Evolutionary conservation across 2,113 vertebrate species (phyloP).

Genomic region (Apaloderma vittatum): DNA sequence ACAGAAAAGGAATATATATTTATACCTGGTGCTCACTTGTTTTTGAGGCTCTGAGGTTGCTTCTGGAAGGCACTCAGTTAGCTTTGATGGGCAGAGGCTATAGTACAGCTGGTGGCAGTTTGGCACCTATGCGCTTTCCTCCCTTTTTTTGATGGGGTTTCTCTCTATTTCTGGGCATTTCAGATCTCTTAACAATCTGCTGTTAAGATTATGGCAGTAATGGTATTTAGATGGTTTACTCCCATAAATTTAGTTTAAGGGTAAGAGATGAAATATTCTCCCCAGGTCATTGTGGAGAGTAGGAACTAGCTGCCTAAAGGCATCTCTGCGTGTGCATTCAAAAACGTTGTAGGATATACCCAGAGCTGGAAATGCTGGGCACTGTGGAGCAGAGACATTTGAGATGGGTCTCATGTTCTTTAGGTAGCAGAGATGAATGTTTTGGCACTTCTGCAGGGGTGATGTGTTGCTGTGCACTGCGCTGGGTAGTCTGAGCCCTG

Average conservation of each 20-base stretch:
- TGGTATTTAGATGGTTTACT: not conserved
- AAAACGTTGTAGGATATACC: not conserved
- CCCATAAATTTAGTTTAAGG: not conserved
- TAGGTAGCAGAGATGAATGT: not conserved
- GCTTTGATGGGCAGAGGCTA: not conserved
- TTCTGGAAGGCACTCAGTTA: not conserved
- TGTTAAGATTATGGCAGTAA: not conserved
- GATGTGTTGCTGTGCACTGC: fast-evolving
- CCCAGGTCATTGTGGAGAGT: not conserved
- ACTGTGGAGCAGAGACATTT: fast-evolving
- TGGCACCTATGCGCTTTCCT: not conserved
- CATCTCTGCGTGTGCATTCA: not conserved
- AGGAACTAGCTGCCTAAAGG: not conserved
- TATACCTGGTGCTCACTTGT: not conserved
- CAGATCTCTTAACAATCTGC: not conserved
- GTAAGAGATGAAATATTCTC: not conserved
- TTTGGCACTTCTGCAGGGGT: fast-evolving
- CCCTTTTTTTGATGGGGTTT: not conserved
- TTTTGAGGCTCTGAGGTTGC: not conserved
- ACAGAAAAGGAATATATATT: not conserved
- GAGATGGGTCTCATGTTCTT: not conserved
- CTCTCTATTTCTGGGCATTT: not conserved
- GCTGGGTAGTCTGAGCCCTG: not conserved
- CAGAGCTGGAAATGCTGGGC: not conserved
- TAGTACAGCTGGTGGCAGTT: not conserved